Conservation (phyloP, 2,113 vertebrate species). For the Antigone vipio region DNA sequence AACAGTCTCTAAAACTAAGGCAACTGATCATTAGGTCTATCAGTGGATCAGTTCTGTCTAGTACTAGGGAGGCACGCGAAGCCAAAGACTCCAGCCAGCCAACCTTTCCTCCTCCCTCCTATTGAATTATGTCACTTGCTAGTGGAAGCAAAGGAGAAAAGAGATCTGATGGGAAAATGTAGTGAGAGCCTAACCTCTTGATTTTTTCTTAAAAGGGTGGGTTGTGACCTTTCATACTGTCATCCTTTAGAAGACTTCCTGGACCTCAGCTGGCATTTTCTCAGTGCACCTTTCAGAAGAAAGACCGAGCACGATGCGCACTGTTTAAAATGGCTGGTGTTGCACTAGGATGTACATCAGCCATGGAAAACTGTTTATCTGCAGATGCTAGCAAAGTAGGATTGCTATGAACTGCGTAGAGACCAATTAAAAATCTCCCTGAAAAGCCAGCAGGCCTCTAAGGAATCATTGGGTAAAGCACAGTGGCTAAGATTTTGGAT, state of each 20-base stretch:
- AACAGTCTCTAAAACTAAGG: background rate
- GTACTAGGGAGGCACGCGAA: background rate
- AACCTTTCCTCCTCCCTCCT: background rate
- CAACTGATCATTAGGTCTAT: background rate
- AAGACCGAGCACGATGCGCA: background rate
- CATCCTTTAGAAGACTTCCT: background rate
- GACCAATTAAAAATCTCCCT: background rate
- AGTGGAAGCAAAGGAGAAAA: background rate
- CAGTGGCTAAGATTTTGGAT: background rate
- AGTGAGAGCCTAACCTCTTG: background rate
- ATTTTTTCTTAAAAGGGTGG: background rate
- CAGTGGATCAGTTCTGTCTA: background rate
- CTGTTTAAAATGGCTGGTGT: background rate
- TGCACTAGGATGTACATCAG: background rate
- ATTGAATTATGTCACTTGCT: background rate
- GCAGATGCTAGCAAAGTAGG: background rate
- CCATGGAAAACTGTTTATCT: background rate
- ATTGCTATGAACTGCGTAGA: background rate
- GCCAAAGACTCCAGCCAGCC: background rate
- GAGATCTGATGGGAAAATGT: background rate
- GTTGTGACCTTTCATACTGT: background rate
- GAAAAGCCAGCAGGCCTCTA: background rate
- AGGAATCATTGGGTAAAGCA: background rate
- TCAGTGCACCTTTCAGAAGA: background rate
- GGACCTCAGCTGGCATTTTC: background rate